Base-by-base conservation (phyloP, 1,140 invertebrate genomes). In the Tetramorium simillimum region DNA sequence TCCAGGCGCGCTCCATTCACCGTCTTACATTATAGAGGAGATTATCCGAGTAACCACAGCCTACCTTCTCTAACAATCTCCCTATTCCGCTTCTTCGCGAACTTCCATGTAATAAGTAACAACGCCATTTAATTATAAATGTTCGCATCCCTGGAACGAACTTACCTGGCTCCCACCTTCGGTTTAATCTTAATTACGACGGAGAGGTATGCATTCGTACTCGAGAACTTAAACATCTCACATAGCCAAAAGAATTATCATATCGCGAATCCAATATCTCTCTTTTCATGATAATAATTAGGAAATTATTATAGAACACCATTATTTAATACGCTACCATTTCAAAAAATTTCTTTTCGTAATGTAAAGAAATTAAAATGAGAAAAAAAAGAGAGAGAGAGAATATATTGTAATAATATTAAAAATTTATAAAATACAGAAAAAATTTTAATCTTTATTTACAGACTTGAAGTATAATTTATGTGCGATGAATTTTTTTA, bases 111-210 rank as follows among this genome's bases (percentile, higher is more conserved):
- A 93, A 93, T 93, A 93, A 94, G 89, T 93, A 91, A 91, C 91
- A 91, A 93, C 91, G 91, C 92, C 91, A 91, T 93, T 94, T 93
- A 93, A 94, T 94, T 94, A 94, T 93, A 93, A 93, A 94, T 93
- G 92, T 92, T 93, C 88, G 70, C 88, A 89, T 86, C 62, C 65
- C 67, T 81, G 89, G 86, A 85, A 89, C 91, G 89, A 93, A 92
- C 92, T 89, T 91, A 89, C 85, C 87, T 87, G 80, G 75, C 75
- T 91, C 60, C 86, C 84, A 90, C 88, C 85, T 88, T 91, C 73
- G 60, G 62, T 88, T 91, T 91, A 91, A 88, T 91, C 88, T 78
- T 84, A 70, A 86, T 67, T 37, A 70, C 58, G 63, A 76, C 9
- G 49, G 46, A 21, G 65, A 46, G 84, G n/a, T 65, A 85, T 3